Base-by-base conservation (phyloP, 2,113 vertebrate genomes). In the Psilopsiagon aymara region DNA sequence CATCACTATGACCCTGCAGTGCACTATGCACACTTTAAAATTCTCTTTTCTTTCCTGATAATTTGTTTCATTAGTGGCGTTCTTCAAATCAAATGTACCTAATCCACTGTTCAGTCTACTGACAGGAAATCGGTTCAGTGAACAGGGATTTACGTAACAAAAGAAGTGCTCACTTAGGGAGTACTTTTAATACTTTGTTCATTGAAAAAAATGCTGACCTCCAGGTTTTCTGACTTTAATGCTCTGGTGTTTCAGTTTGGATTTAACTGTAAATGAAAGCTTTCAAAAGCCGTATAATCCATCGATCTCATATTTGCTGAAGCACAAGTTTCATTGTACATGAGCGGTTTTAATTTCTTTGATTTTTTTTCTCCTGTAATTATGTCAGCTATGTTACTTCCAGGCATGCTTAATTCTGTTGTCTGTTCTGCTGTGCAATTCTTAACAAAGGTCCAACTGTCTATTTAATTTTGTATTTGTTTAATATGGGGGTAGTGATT, bases 41-140 rank as follows among this genome's bases (percentile, higher is more conserved):
- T 96, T 96, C 78, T 92, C 81, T 97, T 96, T 95, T 68, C 78
- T 96, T 96, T 97, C 89, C 96, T 95, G 92, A 91, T 98, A 95
- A 96, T 97, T 97, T 97, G 95, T 97, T 98, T 97, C 94, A 98
- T 97, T 97, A 97, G 92, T 97, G 92, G 95, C 96, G 97, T 97
- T 98, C 97, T 98, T 96, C 95, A 98, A 95, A 97, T 97, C 96
- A 97, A 97, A 97, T 97, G 98, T 97, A 97, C 95, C 96, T 98
- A 98, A 98, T 97, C 95, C 95, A 74, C 95, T 94, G 95, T 97
- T 97, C 86, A 95, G 95, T 96, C 97, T 97, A 96, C 94, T 95
- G 97, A 98, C 92, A 96, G 97, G 97, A 98, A 98, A 98, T 97
- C 53, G 35, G 96, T 98, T 96, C 97, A 97, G 86, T 96, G 97